Evolutionary conservation across 2,797 vertebrate species (phyloP), one percentile per base, ranked within the genome.

Genomic region (Acipenser ruthenus): DNA sequence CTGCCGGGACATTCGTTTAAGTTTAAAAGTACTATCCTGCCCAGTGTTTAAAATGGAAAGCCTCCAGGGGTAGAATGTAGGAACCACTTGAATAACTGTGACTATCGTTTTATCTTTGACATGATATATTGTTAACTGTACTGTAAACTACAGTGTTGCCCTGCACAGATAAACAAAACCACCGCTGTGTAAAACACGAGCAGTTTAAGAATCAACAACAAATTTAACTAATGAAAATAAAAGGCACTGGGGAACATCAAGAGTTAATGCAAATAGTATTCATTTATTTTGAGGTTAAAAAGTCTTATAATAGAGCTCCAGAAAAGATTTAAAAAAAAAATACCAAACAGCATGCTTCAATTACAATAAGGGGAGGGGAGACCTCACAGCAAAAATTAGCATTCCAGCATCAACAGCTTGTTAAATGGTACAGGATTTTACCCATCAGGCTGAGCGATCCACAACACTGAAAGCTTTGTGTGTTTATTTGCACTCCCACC

Each of bases 281-380:
- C 89, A 80, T 78, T 92, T 91, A 92, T 91, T 92, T 87, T 86
- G 89, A 89, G 84, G 85, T 90, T 90, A 91, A 90, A 92, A 92
- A 91, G 90, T 91, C 86, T 89, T 90, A 91, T 87, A 92, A 91
- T 92, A 92, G 89, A 91, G 85, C 89, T 92, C 88, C 90, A 89
- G 89, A 91, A 92, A 91, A 92, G 88, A 90, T 89, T 88, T 90
- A 91, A 90, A 37, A 67, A 72, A 68, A 75, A 74, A 86, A 82
- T 6, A 8, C 9, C 9, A 7, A 12, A 12, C 58, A n/a, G 60
- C 88, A 90, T 91, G 89, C 88, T 87, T 88, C 87, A 83, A 89
- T 86, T 90, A 89, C 84, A 88, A 70, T 77, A 78, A 82, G 87
- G 84, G 88, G 81, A 78, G 83, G 52, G 79, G 71, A 72, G 23